Base-by-base conservation (phyloP, 2,888 invertebrate genomes). In the Acanthoscelides obtectus region DNA sequence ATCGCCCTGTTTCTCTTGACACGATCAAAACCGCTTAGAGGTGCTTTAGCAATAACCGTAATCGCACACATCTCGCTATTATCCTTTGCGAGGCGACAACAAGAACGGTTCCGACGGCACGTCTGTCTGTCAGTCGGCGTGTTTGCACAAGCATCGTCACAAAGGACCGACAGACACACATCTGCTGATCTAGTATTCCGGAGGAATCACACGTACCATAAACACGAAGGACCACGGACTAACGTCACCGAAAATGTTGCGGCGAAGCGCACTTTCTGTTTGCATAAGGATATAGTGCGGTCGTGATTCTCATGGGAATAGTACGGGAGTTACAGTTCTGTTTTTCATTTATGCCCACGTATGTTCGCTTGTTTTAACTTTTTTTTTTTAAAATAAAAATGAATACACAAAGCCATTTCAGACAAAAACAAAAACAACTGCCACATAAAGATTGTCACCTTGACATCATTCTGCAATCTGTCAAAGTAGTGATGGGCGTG, bases 161-260 rank as follows among this genome's bases (percentile, higher is more conserved):
- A 78, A 74, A 68, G 45, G 45, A 45, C 45, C 45, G 45, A 45
- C 22, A 79, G 45, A 45, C 22, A 79, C 80, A 81, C 82, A 82
- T 83, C 82, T 82, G 82, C 83, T 80, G 80, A 82, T 83, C 81
- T 82, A 73, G 79, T 79, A 79, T 79, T 78, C 77, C 75, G 74
- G 79, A 78, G 79, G 79, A 81, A 81, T 81, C 82, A 82, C 83
- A 83, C 82, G 83, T 81, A 81, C 79, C 73, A 80, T 80, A 82
- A 83, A 83, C 82, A 83, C 79, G 80, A 79, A 45, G 45, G 76
- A 72, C 45, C 5, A n/a, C n/a, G n/a, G 45, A 45, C 12, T 45
- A 45, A 45, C 17, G 45, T 45, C n/a, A n/a, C n/a, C 45, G 45
- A 45, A 45, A 45, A 45, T 45, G 45, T 45, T 45, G 45, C 45